Conservation (phyloP, 30 jellyfish, hydroid and myxozoan genomes). For the Aurelia aurita complex sp. Pacific region DNA sequence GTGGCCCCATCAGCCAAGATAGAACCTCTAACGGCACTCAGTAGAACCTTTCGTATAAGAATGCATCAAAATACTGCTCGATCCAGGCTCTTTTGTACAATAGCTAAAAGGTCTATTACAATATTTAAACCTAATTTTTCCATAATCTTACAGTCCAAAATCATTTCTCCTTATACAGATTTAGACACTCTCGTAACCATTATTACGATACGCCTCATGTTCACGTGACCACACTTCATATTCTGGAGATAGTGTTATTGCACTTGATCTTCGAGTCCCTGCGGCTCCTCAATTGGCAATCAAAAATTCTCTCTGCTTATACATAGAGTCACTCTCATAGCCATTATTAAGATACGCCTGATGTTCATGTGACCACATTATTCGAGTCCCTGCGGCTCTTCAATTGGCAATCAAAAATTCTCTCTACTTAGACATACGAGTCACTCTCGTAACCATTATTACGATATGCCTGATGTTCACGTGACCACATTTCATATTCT, state of each 20-base stretch:
- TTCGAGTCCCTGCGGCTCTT: neutral
- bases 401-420: neutral
- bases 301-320: neutral
- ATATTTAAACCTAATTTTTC: no score
- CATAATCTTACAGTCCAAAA: neutral
- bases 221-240: slow-evolving; percentile 54
- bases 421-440: slow-evolving; percentile 35
- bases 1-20: no score
- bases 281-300: neutral
- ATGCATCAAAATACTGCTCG: no score
- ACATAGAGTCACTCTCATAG: slow-evolving; percentile 58
- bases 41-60: no score
- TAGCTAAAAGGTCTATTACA: no score
- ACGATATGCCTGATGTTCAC: neutral
- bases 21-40: no score
- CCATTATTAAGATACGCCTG: neutral
- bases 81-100: no score
- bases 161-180: slow-evolving; percentile 3
- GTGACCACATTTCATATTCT: slow-evolving; percentile 52
- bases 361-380: slow-evolving; percentile 43
- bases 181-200: slow-evolving; percentile 50
- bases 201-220: neutral
- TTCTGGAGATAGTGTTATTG: neutral
- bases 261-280: neutral
- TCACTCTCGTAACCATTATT: slow-evolving; percentile 42